Conservation (phyloP, 2,888 invertebrate species). For the Drosophila emarginata region DNA sequence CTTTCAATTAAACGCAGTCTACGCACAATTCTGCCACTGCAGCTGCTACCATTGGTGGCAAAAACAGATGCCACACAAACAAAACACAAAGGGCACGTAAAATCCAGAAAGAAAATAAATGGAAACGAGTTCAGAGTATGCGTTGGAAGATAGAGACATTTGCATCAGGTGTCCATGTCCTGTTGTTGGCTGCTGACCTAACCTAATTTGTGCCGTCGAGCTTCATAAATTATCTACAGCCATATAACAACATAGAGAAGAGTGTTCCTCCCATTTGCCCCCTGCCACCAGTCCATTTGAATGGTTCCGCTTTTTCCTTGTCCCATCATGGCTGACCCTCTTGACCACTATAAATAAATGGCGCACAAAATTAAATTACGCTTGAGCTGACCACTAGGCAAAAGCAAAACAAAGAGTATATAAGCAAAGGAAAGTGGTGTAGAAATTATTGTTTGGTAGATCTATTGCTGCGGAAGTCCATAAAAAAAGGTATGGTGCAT, state of each 20-base stretch:
- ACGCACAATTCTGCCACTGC: conserved; percentile 47
- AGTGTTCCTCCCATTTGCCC: background rate
- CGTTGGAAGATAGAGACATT: conserved; percentile 13
- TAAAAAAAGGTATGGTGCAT: conserved; percentile 52
- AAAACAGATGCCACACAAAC: conserved; percentile 62
- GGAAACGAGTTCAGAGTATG: too few relatives aligned
- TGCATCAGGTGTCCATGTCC: conserved; percentile 54
- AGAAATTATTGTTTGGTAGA: conserved; percentile 55
- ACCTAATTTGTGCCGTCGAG: conserved; percentile 62
- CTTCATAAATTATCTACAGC: conserved; percentile 61
- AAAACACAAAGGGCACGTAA: conserved; percentile 13
- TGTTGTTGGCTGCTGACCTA: conserved; percentile 57
- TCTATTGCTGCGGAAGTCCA: conserved; percentile 70
- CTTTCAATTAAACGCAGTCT: conserved; percentile 72
- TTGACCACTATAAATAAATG: conserved; percentile 73
- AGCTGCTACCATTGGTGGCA: conserved; percentile 16
- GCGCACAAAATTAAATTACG: conserved; percentile 72
- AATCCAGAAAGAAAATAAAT: background rate
- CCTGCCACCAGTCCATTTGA: background rate
- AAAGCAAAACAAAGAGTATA: conserved; percentile 9
- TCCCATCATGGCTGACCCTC: conserved; percentile 34
- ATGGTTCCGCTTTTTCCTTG: too few relatives aligned
- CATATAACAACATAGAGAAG: conserved; percentile 28
- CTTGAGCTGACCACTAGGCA: conserved; percentile 45
- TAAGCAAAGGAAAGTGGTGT: background rate